Conservation (phyloP, 2,113 vertebrate genomes). For the Thamnaconus septentrionalis region DNA sequence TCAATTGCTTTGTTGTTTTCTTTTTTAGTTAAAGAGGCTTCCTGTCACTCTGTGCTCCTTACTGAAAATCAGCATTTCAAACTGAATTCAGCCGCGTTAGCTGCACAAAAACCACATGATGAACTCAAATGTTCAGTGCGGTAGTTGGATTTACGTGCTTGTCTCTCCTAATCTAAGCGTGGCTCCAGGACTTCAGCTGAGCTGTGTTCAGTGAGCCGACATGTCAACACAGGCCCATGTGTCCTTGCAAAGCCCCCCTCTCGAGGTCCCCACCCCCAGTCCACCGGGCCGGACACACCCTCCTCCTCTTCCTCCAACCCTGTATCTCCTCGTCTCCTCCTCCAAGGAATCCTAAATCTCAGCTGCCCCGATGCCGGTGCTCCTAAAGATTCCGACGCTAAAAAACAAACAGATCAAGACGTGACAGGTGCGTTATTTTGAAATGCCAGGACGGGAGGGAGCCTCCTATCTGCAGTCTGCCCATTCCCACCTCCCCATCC, state of each 20-base stretch:
- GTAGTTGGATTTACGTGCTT: no score
- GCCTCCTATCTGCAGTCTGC: background rate
- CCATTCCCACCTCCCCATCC: background rate
- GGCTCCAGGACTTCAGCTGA: background rate
- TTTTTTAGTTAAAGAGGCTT: no score
- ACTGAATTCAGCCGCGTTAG: no score
- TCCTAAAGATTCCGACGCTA: constrained; percentile 16
- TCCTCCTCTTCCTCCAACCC: constrained; percentile 4
- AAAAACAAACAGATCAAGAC: background rate
- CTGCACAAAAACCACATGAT: no score
- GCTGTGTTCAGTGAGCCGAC: constrained; percentile 7
- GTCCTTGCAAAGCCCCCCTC: constrained; percentile 17
- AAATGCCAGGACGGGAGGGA: constrained; percentile 2
- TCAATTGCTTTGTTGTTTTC: no score
- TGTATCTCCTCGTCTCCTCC: background rate
- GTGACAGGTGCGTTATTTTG: constrained; percentile 17
- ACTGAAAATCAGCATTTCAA: no score
- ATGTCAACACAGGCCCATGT: constrained; percentile 41
- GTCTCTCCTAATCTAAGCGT: no score
- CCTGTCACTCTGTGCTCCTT: no score
- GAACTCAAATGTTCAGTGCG: no score
- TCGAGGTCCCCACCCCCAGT: constrained; percentile 22
- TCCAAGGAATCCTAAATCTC: constrained; percentile 2
- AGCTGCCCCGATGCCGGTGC: constrained; percentile 6
- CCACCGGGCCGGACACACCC: constrained; percentile 6